phyloP scores from a whole-genome alignment of 1,140 invertebrate species.

The Tetranychus urticae region DNA sequence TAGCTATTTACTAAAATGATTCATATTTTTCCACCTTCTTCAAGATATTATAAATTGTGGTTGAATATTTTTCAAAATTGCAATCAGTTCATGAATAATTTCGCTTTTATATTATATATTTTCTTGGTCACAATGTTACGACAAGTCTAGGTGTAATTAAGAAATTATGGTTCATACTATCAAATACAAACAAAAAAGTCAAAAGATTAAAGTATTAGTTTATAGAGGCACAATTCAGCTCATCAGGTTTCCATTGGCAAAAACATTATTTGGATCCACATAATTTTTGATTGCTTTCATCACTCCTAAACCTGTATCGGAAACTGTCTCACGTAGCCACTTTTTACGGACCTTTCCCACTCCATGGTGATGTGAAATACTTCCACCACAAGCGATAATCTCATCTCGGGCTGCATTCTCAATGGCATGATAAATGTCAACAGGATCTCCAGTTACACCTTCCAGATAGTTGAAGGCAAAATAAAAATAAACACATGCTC shows the following conservation, averaged over 20 bases:
- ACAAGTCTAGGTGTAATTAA: too few relatives aligned
- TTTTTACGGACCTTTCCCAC: slow-evolving; percentile 71
- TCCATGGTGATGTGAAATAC: slow-evolving; percentile 87
- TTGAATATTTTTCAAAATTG: too few relatives aligned
- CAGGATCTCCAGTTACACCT: slow-evolving; percentile 30
- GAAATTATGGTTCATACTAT: too few relatives aligned
- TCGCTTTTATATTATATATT: too few relatives aligned
- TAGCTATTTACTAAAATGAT: too few relatives aligned
- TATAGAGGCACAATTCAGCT: too few relatives aligned
- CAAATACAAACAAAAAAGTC: too few relatives aligned
- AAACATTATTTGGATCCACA: slow-evolving; percentile 80
- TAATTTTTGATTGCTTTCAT: slow-evolving; percentile 55
- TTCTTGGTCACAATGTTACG: too few relatives aligned
- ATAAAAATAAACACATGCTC: slow-evolving; percentile 95
- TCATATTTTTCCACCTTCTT: too few relatives aligned
- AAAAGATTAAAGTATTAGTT: too few relatives aligned
- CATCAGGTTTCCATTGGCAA: slow-evolving; percentile 56
- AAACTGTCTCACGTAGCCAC: slow-evolving; percentile 53
- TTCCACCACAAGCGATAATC: slow-evolving; percentile 68
- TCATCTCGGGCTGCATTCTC: slow-evolving; percentile 59
- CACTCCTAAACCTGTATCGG: slow-evolving; percentile 41
- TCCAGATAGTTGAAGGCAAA: slow-evolving; percentile 63
- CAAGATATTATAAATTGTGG: too few relatives aligned
- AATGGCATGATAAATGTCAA: slow-evolving; percentile 51
- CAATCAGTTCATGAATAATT: too few relatives aligned